Evolutionary conservation across 2,888 invertebrate genomes (phyloP).

Genomic region (Polylopha cassiicola): DNA sequence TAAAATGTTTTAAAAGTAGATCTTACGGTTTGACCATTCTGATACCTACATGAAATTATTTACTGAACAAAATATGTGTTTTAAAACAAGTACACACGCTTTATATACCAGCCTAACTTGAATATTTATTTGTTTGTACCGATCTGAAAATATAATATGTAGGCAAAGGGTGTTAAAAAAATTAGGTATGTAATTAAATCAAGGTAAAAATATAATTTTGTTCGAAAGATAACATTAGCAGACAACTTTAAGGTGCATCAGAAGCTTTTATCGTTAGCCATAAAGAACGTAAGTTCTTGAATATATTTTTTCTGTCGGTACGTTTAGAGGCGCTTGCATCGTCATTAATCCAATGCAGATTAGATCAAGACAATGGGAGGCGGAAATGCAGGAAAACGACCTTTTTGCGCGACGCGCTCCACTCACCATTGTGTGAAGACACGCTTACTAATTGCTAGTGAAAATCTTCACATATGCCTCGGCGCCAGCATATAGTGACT

Average conservation of each 20-base stretch:
- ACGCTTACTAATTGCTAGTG: conserved; percentile 45
- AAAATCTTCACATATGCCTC: conserved; percentile 35
- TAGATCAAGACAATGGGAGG: conserved; percentile 64
- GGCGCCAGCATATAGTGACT: conserved; percentile 13
- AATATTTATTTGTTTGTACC: too few relatives aligned
- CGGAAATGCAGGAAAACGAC: conserved; percentile 58
- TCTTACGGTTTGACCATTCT: too few relatives aligned
- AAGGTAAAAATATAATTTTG: too few relatives aligned
- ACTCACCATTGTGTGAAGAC: conserved; percentile 56
- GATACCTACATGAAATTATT: too few relatives aligned
- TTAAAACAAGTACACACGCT: too few relatives aligned
- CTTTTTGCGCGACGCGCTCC: conserved; percentile 54
- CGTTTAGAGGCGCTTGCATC: conserved; percentile 24
- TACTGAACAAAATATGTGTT: too few relatives aligned
- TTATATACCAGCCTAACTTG: too few relatives aligned
- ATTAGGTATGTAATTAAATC: too few relatives aligned
- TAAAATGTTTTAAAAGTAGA: background rate
- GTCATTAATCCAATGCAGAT: conserved; percentile 63
- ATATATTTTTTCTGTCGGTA: conserved; percentile 17
- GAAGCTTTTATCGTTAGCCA: background rate
- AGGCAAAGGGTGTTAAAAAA: too few relatives aligned
- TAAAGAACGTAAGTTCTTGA: background rate
- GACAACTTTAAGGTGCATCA: too few relatives aligned
- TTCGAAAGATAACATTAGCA: too few relatives aligned
- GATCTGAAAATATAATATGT: too few relatives aligned